These are phyloP conservation scores for Hippolais icterina DNA, from an alignment of 2,113 vertebrate species.

Conservation along the genomic window DNA sequence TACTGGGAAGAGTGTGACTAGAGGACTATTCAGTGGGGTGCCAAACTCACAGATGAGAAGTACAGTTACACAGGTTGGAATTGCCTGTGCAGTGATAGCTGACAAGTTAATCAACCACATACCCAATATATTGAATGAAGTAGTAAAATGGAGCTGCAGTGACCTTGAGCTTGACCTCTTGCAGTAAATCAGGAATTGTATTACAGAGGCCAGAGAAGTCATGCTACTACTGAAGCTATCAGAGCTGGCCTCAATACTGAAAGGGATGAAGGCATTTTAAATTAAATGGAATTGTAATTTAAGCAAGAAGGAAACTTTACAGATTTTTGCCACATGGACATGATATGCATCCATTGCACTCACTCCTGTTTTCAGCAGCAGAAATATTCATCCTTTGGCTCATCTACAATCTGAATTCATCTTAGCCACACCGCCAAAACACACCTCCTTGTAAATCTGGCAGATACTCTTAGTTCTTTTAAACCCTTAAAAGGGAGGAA, in stretches of 20 bases:
- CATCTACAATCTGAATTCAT: background rate
- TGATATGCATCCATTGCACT: background rate
- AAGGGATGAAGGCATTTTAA: background rate
- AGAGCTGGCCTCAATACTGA: background rate
- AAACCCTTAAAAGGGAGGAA: slow-evolving; percentile 3
- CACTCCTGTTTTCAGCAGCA: background rate
- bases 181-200: background rate
- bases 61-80: background rate
- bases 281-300: background rate
- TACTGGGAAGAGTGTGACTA: background rate
- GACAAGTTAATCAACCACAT: background rate
- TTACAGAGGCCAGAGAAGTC: background rate
- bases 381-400: background rate
- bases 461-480: background rate
- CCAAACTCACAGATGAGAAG: background rate
- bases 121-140: background rate
- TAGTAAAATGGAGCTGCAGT: background rate
- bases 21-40: background rate
- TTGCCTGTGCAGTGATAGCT: background rate
- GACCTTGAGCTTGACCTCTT: background rate
- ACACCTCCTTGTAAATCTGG: background rate
- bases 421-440: background rate
- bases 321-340: background rate
- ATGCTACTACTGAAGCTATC: background rate
- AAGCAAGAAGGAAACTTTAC: background rate